Evolutionary conservation across 1,140 invertebrate genomes (phyloP).

Genomic region (Drosophila prosaltans): DNA sequence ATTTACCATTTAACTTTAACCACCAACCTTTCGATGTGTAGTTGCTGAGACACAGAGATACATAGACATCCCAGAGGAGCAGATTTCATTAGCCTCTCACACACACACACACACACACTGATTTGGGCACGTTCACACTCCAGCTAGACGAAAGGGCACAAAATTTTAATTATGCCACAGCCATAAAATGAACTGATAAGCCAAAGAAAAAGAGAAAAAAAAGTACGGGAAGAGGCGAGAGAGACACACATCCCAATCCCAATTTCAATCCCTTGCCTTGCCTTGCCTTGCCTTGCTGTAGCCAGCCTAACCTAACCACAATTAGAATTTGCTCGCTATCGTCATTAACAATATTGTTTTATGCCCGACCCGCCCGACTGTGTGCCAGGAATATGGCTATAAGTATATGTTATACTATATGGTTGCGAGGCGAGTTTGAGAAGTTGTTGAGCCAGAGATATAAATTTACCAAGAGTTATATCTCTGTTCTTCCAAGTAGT

Average conservation of each 20-base stretch:
- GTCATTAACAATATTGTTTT: conserved; percentile 14
- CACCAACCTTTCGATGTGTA: too few relatives aligned
- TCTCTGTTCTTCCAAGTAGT: too few relatives aligned
- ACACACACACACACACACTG: neutral
- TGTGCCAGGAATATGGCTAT: neutral
- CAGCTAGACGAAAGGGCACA: conserved; percentile 2
- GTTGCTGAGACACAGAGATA: neutral
- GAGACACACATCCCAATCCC: neutral
- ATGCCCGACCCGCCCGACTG: neutral
- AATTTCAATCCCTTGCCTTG: neutral
- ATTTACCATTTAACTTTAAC: neutral
- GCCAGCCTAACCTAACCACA: neutral
- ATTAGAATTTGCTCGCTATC: conserved; percentile 12
- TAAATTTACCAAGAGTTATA: too few relatives aligned
- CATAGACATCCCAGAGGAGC: conserved; percentile 3
- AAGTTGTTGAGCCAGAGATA: too few relatives aligned
- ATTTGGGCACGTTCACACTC: conserved; percentile 10
- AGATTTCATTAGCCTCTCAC: conserved; percentile 11
- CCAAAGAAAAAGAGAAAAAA: neutral
- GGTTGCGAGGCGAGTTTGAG: neutral
- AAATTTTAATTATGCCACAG: conserved; percentile 14
- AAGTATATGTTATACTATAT: neutral
- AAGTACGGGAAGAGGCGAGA: neutral
- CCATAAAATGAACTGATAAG: conserved; percentile 11
- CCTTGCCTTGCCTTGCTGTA: neutral